Evolutionary conservation across 2,797 vertebrate genomes (phyloP).

Genomic region (Myoxocephalus aenaeus): DNA sequence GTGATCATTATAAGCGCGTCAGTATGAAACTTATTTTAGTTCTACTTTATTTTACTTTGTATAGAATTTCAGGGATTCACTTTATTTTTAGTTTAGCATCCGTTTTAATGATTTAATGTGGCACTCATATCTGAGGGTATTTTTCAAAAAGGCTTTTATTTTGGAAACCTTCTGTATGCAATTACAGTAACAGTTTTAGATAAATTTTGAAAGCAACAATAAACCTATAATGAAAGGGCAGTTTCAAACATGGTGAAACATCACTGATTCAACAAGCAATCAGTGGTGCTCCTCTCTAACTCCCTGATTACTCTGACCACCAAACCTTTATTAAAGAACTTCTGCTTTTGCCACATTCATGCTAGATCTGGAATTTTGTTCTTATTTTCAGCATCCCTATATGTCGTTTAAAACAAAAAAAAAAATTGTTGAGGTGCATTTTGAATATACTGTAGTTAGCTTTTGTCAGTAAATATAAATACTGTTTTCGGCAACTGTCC

Average conservation of each 20-base stretch:
- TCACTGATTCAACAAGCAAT: background rate
- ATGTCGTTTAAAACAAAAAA: background rate
- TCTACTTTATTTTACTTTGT: conserved; percentile 10
- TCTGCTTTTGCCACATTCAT: background rate
- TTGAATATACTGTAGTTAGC: background rate
- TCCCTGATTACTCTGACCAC: background rate
- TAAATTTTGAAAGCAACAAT: background rate
- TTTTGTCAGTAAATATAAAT: background rate
- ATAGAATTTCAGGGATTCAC: background rate
- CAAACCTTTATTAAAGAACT: background rate
- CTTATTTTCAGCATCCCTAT: background rate
- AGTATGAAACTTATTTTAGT: conserved; percentile 30
- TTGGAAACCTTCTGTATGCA: background rate
- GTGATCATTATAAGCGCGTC: conserved; percentile 16
- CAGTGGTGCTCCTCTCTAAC: background rate
- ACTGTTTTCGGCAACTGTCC: background rate
- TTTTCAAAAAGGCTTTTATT: background rate
- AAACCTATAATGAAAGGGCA: background rate
- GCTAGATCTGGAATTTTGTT: background rate
- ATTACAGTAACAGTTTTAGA: background rate
- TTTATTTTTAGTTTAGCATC: background rate
- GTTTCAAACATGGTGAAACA: background rate
- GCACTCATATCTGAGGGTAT: background rate
- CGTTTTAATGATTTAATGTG: background rate
- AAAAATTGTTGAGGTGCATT: background rate